Evolutionary conservation across 1,140 invertebrate genomes (phyloP), one percentile per base, ranked within the genome.

Genomic region (Drosophila novamexicana): DNA sequence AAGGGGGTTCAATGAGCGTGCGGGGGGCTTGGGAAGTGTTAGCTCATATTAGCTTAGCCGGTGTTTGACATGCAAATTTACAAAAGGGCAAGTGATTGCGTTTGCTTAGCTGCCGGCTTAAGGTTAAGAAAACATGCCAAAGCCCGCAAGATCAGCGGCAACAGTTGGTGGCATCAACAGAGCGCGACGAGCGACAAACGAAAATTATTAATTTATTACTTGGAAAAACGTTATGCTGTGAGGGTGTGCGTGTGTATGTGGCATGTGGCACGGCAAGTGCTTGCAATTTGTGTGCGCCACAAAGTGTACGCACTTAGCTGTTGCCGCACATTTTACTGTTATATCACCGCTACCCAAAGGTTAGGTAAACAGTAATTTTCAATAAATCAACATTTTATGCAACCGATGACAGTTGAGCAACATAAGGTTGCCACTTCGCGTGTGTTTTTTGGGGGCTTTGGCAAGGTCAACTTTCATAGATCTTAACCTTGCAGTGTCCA

Each of bases 301-400:
- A 58, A 68, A 76, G 64, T 65, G 18, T 45, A 59, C 22, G 44
- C 53, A 52, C 53, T 67, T 63, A 45, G 49, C 49, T 29, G 63
- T 64, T 47, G 56, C 40, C 40, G 40, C 36, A 66, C 39, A 42
- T 29, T 14, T 16, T 22, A 29, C 10, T 34, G 67, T 86, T 88
- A 88, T 88, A 73, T 81, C 75, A 85, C 47, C 49, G 70, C 18
- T 40, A 50, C 62, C 36, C 73, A 65, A 86, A 86, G 78, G 82
- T 86, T 86, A 69, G 75, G 69, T 79, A 81, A 88, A 82, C 79
- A 88, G 68, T 45, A 61, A 44, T 68, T 47, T 49, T 61, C 36
- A 7, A 58, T 18, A 34, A 34, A 7, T 49, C 39, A 14, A 57
- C 61, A 36, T 36, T 34, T 66, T 58, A 22, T 16, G 39, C 50